Evolutionary conservation across 2,113 vertebrate species (phyloP), one percentile per base, ranked within the genome.

Genomic region (Leucopsar rothschildi): DNA sequence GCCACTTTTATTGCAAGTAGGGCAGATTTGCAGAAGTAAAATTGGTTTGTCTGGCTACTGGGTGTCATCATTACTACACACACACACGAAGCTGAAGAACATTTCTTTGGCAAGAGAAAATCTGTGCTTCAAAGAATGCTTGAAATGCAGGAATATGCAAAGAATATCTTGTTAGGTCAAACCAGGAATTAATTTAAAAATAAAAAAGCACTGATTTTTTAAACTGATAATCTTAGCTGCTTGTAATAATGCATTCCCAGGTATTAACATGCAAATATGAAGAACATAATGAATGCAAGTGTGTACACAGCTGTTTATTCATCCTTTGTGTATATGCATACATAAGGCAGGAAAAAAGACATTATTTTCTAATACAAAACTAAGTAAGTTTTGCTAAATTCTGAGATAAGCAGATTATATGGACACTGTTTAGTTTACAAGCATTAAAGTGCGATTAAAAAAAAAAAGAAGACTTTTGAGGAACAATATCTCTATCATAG

Each of bases 81-180:
- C n/a, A 75, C 35, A 82, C 35, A 68, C 5, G 27, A 94, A 90
- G 44, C 37, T 61, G 60, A 92, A 93, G 84, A 89, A 76, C 42
- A 86, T 89, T 95, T 80, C 23, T 92, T 89, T 92, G 82, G 73
- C 86, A 94, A 90, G 50, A 87, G 29, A 88, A 92, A 94, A 88
- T 59, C 29, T 31, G 22, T 47, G 66, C 66, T 92, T 91, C 63
- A 90, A 47, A 82, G 29, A 84, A 94, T 73, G 73, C 60, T 42
- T 42, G 40, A 42, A 42, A 42, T 42, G 40, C 40, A 42, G 15
- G 40, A 42, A 42, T 42, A 42, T 42, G 40, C 40, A 42, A 42
- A 42, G 40, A 42, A 42, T 42, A 56, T 77, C 71, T 86, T 77
- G 35, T 70, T 69, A 87, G 37, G 55, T 37, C 29, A 83, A 57